Conservation (phyloP, 2,113 vertebrate genomes). For the Dicrurus megarhynchus region DNA sequence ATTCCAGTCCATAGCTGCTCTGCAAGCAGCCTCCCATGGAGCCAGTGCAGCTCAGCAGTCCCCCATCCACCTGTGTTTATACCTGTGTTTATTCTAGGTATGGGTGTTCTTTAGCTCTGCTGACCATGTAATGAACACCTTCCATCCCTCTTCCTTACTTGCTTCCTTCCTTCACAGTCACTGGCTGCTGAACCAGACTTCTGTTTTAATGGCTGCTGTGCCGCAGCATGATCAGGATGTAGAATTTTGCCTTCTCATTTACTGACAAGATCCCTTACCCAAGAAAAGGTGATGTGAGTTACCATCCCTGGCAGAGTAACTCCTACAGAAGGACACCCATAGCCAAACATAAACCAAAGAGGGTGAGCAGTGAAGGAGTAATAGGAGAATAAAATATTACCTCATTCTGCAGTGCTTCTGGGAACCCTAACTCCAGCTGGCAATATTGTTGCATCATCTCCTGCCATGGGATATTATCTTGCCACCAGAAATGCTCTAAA, state of each 20-base stretch:
- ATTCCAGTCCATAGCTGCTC: not conserved
- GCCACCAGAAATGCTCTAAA: slow-evolving; percentile 12
- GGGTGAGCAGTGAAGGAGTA: not conserved
- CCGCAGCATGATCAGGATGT: not conserved
- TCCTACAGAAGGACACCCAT: not conserved
- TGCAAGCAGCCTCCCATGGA: not conserved
- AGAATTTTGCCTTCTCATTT: not conserved
- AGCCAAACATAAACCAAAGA: not conserved
- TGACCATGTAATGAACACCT: not conserved
- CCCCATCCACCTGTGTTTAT: not conserved
- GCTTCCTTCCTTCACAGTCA: not conserved
- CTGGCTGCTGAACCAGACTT: not conserved
- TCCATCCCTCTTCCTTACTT: not conserved
- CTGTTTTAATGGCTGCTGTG: not conserved
- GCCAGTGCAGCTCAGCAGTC: not conserved
- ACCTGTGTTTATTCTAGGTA: not conserved
- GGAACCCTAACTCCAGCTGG: not conserved
- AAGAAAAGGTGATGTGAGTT: not conserved
- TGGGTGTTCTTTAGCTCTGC: not conserved
- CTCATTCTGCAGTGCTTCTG: not conserved
- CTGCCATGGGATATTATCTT: slow-evolving; percentile 1
- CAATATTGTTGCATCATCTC: slow-evolving; percentile 39
- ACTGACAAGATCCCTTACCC: not conserved
- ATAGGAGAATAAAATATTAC: slow-evolving; percentile 16
- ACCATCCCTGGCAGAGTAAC: not conserved